Conservation (phyloP, 2,888 invertebrate genomes). For the Icerya purchasi region DNA sequence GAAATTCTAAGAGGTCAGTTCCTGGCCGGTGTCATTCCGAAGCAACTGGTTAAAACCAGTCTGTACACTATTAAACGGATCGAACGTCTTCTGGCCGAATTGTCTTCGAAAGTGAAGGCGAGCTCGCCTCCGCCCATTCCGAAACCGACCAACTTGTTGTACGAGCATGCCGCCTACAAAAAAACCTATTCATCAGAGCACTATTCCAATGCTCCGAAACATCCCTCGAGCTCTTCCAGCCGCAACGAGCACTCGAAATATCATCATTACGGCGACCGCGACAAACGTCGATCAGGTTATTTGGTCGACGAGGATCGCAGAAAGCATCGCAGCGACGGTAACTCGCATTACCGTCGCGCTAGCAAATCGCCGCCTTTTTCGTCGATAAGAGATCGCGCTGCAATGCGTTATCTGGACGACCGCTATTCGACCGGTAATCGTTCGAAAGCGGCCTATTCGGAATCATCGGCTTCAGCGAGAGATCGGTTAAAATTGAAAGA, state of each 20-base stretch:
- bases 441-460: not conserved
- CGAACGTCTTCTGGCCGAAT: slow-evolving; percentile 48
- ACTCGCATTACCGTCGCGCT: not conserved
- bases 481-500: not conserved
- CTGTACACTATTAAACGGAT: slow-evolving; percentile 54
- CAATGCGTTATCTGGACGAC: not conserved
- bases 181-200: not conserved
- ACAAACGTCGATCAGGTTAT: not conserved
- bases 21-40: slow-evolving; percentile 43
- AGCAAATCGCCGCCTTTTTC: too few relatives aligned
- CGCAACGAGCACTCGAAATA: not conserved
- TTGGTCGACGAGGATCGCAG: not conserved
- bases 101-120: slow-evolving; percentile 23
- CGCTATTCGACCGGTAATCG: not conserved
- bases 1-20: slow-evolving; percentile 63
- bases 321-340: not conserved
- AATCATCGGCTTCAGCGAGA: not conserved
- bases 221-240: not conserved
- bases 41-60: slow-evolving; percentile 42
- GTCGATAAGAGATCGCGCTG: not conserved
- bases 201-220: not conserved
- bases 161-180: not conserved
- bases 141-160: slow-evolving; percentile 1
- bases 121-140: slow-evolving; percentile 3
- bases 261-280: not conserved